These are phyloP conservation scores for Unio pictorum DNA, from an alignment of 2,888 invertebrate genomes.

Conservation along the genomic window DNA sequence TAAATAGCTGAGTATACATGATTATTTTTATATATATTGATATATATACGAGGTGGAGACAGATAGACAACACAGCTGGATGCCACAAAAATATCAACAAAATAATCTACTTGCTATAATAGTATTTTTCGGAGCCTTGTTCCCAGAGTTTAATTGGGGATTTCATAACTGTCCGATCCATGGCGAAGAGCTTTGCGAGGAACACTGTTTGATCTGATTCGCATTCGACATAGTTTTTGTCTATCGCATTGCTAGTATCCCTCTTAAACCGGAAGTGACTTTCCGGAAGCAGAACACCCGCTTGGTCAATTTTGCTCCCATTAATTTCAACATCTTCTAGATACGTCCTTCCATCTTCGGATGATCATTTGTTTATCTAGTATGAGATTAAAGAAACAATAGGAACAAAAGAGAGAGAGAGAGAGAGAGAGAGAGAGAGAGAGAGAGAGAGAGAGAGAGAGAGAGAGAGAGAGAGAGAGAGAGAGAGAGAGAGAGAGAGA, in stretches of 20 bases:
- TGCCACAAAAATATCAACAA: no score
- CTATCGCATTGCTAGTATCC: constrained; percentile 14
- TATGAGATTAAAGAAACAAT: no score
- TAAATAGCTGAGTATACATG: no score
- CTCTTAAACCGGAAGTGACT: constrained; percentile 38
- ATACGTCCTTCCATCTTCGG: constrained; percentile 17
- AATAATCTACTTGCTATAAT: constrained; percentile 47
- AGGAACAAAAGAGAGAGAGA: no score
- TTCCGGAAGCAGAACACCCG: constrained; percentile 39
- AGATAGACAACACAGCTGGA: no score
- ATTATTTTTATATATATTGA: no score
- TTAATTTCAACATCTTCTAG: constrained; percentile 26
- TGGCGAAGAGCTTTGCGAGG: constrained; percentile 51
- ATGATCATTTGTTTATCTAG: constrained; percentile 27
- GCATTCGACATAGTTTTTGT: constrained; percentile 47
- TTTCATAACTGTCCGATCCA: constrained; percentile 51
- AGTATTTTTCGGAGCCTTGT: constrained; percentile 46
- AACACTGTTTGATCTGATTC: constrained; percentile 51
- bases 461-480: no score
- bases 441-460: no score
- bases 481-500: no score
- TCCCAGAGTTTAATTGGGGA: constrained; percentile 49
- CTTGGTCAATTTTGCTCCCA: constrained; percentile 24
- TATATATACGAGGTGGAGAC: no score
- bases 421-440: no score